Base-by-base conservation (phyloP, 2,797 vertebrate species). In the Diglossa cyanea region DNA sequence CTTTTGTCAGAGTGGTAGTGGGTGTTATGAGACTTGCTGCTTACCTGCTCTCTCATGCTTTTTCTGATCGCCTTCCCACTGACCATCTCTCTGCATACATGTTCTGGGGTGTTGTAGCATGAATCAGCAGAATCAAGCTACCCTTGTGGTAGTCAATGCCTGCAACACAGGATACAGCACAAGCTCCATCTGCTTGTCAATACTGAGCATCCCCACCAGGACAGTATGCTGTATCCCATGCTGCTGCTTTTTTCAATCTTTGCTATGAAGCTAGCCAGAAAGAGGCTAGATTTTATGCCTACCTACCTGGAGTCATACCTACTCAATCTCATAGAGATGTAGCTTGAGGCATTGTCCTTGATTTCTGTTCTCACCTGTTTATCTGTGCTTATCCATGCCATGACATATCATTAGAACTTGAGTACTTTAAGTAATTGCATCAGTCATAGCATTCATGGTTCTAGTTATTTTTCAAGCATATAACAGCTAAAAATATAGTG, bases 221-320 rank as follows among this genome's bases (percentile, higher is more conserved):
- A 68, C 6, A 5, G 15, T 16, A 4, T 26, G 33, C 18, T 0
- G 0, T 28, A 16, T 13, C 30, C 31, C 2, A 0, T 42, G 12
- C 35, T 71, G 24, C 45, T 6, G 1, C 20, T 63, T 70, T 50
- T 75, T 23, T 39, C 54, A 48, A 7, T 30, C 30, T 47, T 90
- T 65, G 12, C 11, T 42, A 9, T 20, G 35, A 55, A 66, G 6
- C 12, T 72, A 28, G 15, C 4, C 25, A 53, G n/a, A 35, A 84
- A 63, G 76, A 47, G 21, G 11, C 1, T 6, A 20, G 11, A 33
- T 74, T 74, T 78, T 68, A 11, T 51, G 54, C 10, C 23, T 33
- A 3, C n/a, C 23, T 37, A 5, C 2, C 2, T 60, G 45, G 18
- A 45, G 8, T 55, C 31, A 8, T 30, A 67, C 20, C 12, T 73